Conservation (phyloP, 2,797 vertebrate genomes). For the Craterocephalus amniculus region DNA sequence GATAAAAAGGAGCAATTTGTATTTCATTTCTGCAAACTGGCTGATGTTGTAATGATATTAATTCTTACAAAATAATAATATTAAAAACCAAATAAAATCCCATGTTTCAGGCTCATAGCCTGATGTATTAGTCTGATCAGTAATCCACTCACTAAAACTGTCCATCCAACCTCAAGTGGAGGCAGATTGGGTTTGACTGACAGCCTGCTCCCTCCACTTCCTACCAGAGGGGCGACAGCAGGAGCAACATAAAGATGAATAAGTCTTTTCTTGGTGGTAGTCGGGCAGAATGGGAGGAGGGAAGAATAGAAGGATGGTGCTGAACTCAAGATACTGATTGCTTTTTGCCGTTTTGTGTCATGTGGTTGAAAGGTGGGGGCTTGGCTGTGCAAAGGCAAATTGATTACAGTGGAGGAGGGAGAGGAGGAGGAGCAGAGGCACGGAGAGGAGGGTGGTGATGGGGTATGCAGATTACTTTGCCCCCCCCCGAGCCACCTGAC, state of each 20-base stretch:
- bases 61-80: neutral
- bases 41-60: neutral
- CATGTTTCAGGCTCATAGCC: neutral
- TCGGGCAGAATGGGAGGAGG: constrained; percentile 29
- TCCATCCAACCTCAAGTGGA: constrained; percentile 1
- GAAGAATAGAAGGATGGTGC: constrained; percentile 41
- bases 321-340: constrained; percentile 78
- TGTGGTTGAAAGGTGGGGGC: constrained; percentile 62
- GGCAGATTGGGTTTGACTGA: constrained; percentile 38
- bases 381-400: constrained; percentile 75
- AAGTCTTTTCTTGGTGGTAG: constrained; percentile 34
- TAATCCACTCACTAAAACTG: constrained; percentile 14
- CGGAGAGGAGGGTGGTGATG: constrained; percentile 38
- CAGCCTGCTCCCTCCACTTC: constrained; percentile 16
- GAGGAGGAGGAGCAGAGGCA: constrained; percentile 28
- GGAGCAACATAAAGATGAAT: constrained; percentile 19
- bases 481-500: constrained; percentile 75
- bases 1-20: neutral
- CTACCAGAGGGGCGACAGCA: constrained; percentile 2
- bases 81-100: neutral
- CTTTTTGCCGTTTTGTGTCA: constrained; percentile 75
- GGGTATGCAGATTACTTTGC: constrained; percentile 82
- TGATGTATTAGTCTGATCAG: neutral
- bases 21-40: neutral
- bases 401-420: constrained; percentile 77